These are phyloP conservation scores for Chrysomallon squamiferum DNA, from an alignment of 1,140 invertebrate genomes.

Conservation along the genomic window DNA sequence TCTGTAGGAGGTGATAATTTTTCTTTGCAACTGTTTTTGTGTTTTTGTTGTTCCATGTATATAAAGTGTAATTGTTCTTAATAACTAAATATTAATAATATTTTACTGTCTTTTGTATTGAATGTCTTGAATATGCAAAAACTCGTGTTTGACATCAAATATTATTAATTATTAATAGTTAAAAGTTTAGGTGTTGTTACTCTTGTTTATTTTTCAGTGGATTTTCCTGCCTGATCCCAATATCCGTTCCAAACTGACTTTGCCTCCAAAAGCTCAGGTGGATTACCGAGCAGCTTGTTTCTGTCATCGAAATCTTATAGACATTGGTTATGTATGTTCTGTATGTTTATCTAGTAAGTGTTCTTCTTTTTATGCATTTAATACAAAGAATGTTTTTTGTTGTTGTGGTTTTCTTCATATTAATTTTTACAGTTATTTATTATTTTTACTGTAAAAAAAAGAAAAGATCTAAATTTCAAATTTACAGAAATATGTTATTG, in stretches of 20 bases:
- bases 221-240: conserved; percentile 87
- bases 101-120: conserved; percentile 1
- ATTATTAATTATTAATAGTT: conserved; percentile 1
- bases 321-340: conserved; percentile 96
- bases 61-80: no score
- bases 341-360: conserved; percentile 93
- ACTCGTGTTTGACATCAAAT: neutral
- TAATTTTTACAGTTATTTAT: no score
- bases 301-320: conserved; percentile 94
- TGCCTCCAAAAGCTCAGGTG: conserved; percentile 89
- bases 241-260: conserved; percentile 80
- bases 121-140: neutral
- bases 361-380: no score
- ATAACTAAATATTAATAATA: no score
- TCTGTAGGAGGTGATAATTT: no score
- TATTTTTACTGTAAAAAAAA: no score
- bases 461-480: no score
- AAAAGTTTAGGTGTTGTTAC: neutral
- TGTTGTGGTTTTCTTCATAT: no score
- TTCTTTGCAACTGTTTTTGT: no score
- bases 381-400: no score
- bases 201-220: conserved; percentile 77
- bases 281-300: conserved; percentile 97
- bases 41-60: no score
- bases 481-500: no score